Evolutionary conservation across 2,113 vertebrate genomes (phyloP).

Genomic region (Grallaria varia): DNA sequence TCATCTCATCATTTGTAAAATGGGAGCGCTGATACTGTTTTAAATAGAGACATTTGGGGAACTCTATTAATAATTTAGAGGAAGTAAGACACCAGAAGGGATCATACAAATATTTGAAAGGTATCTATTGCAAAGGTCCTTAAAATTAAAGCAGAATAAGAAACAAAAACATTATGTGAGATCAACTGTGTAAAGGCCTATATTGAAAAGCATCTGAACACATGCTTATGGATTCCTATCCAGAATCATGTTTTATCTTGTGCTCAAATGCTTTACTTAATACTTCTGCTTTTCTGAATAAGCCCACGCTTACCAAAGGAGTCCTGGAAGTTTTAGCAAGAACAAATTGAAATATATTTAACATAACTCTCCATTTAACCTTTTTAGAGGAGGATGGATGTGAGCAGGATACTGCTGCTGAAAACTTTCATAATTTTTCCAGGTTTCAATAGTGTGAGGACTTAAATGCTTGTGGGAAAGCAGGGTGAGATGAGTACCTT

Average conservation of each 20-base stretch:
- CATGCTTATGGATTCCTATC: background rate
- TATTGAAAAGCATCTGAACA: background rate
- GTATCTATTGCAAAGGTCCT: background rate
- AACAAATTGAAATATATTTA: background rate
- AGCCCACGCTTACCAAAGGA: background rate
- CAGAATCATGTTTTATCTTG: background rate
- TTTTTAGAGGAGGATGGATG: background rate
- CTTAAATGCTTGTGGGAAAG: background rate
- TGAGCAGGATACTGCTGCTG: background rate
- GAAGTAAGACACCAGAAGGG: background rate
- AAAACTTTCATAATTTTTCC: background rate
- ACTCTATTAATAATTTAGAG: background rate
- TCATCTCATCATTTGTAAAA: background rate
- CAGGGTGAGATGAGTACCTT: background rate
- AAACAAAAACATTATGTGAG: background rate
- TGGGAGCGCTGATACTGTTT: background rate
- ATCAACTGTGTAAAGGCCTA: background rate
- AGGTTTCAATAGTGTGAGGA: background rate
- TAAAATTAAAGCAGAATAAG: background rate
- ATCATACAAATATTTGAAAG: background rate
- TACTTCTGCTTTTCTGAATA: background rate
- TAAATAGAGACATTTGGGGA: background rate
- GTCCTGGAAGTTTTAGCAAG: background rate
- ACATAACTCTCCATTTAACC: background rate
- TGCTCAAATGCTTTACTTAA: background rate